Base-by-base conservation (phyloP, 2,797 vertebrate species). In the Aulostomus chinensis region DNA sequence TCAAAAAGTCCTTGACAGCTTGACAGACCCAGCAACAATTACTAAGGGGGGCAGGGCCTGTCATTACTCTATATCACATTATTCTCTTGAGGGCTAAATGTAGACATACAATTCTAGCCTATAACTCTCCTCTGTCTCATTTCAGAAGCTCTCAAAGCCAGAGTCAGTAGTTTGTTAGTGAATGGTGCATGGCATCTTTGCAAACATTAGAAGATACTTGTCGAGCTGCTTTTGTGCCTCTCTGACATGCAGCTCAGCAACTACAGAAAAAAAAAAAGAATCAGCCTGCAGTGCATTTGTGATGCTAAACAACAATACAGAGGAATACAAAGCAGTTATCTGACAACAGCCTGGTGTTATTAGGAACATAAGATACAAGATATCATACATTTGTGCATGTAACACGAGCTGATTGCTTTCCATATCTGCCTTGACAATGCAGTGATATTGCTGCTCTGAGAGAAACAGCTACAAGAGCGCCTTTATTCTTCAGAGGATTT, bases 371-470 rank as follows among this genome's bases (percentile, higher is more conserved):
- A 31, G 53, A 63, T 37, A 58, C 49, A 36, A 51, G 47, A 58
- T 58, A 61, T 58, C 18, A 42, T 15, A 30, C 31, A 41, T 46
- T 47, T 25, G 31, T 40, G 52, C 24, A 16, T 55, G 40, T 53
- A 61, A 69, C 34, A 11, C 29, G 20, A 69, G 68, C 50, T n/a
- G 20, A 57, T 38, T 42, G 54, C 36, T 39, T 66, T 57, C 67
- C 73, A 54, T 42, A 67, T 77, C 66, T 52, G 42, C 62, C 13
- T 7, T 60, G 61, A 71, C 53, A 22, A 50, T 2, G 42, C 38
- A 5, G 30, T 10, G 41, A 60, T 38, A 43, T 34, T 28, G 29
- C 42, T 36, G 31, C 16, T 59, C 31, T 31, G 40, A 28, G 36
- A 51, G 35, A 46, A 41, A 9, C 1, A 14, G 31, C 33, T 55